Conservation (phyloP, 2,113 vertebrate species). For the Phocoena sinus region DNA sequence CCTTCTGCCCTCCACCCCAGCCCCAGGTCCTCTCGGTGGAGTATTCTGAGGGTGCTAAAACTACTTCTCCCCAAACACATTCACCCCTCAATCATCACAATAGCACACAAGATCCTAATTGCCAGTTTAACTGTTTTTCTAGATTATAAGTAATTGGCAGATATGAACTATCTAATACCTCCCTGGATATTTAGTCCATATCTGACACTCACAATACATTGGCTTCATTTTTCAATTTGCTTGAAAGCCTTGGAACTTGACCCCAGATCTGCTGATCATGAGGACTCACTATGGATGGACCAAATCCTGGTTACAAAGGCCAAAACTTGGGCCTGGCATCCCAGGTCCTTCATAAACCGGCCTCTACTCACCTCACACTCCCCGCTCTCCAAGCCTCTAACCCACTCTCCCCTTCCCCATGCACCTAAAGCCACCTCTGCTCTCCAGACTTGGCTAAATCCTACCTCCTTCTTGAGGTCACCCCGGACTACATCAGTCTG, state of each 20-base stretch:
- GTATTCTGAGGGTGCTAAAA: not conserved
- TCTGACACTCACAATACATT: not conserved
- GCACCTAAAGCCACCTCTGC: not conserved
- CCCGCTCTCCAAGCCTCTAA: not conserved
- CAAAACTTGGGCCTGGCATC: not conserved
- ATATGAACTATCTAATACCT: not conserved
- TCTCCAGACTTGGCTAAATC: not conserved
- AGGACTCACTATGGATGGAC: not conserved
- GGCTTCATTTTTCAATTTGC: not conserved
- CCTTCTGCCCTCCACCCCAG: not conserved
- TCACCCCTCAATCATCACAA: not conserved
- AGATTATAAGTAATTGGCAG: not conserved
- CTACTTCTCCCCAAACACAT: not conserved
- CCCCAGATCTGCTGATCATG: not conserved
- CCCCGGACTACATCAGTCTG: not conserved
- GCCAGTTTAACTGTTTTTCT: not conserved
- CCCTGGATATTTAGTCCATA: not conserved
- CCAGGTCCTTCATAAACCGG: not conserved
- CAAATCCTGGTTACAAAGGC: not conserved
- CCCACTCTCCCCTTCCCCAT: not conserved
- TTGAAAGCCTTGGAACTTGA: not conserved
- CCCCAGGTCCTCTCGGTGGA: accelerated
- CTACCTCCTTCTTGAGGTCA: not conserved
- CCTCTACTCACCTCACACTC: not conserved
- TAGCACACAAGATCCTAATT: not conserved